A percentile compares a stretch with the other conserved stretches of the same genome.
Evolutionary conservation across 2,888 invertebrate genomes (phyloP).

Genomic region (Scaptomyza reducta): DNA sequence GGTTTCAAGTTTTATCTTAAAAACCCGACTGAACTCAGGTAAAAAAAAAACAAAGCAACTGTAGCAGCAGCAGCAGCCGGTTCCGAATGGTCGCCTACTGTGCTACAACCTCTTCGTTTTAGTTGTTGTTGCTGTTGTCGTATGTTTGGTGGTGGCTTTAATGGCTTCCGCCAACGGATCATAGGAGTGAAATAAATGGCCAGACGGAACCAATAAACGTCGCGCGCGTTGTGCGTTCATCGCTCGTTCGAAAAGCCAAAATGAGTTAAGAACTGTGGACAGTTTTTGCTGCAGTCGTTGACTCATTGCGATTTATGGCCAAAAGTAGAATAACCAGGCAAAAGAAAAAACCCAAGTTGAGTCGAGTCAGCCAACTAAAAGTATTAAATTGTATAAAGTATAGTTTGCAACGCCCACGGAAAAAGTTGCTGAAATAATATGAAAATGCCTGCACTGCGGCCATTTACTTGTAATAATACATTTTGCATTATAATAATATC

Average conservation of each 20-base stretch:
- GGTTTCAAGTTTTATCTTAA: constrained; percentile 66
- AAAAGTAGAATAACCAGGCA: constrained; percentile 8
- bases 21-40: constrained; percentile 60
- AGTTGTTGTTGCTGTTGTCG: constrained; percentile 34
- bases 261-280: constrained; percentile 78
- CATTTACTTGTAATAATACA: constrained; percentile 71
- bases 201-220: constrained; percentile 84
- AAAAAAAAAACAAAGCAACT: constrained; percentile 29
- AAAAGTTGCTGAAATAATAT: constrained; percentile 37
- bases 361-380: not conserved
- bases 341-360: not conserved
- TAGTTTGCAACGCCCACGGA: constrained; percentile 39
- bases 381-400: constrained; percentile 11
- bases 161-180: constrained; percentile 84
- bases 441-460: constrained; percentile 47
- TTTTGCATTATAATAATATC: constrained; percentile 71
- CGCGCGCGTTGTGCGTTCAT: constrained; percentile 70
- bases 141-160: constrained; percentile 83
- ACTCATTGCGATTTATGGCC: constrained; percentile 67
- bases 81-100: constrained; percentile 58
- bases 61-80: constrained; percentile 49
- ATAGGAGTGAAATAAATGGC: constrained; percentile 83
- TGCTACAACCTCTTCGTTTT: constrained; percentile 30
- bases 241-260: constrained; percentile 53
- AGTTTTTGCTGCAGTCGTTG: constrained; percentile 65